Percentiles rank a stretch among this genome's conserved stretches.
phyloP scores from a whole-genome alignment of 2,113 vertebrate genomes.

The Rhinogobius similis region DNA sequence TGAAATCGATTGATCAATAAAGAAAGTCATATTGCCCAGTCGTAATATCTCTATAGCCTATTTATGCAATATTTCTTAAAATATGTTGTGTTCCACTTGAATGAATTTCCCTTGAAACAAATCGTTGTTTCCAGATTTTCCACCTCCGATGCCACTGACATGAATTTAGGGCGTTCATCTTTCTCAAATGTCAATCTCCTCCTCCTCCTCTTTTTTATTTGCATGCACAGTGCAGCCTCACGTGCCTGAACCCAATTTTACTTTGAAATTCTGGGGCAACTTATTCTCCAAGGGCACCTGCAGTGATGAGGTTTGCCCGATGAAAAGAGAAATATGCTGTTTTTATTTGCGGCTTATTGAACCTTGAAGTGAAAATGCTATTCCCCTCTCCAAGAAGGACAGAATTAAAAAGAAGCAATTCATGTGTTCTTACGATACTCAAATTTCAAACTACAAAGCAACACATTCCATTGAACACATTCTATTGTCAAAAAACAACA shows the following conservation, averaged over 20 bases:
- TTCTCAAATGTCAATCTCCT: conserved; percentile 10
- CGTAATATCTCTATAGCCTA: too few species aligned
- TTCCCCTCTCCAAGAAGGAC: conserved; percentile 6
- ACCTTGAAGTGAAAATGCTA: conserved; percentile 14
- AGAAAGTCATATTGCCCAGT: too few species aligned
- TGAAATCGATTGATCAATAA: too few species aligned
- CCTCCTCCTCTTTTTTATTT: conserved; percentile 20
- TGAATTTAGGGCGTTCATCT: neutral
- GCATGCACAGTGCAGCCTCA: conserved; percentile 8
- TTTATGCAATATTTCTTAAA: neutral
- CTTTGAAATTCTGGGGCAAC: conserved; percentile 39
- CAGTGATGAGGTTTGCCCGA: conserved; percentile 29
- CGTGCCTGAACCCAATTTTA: conserved; percentile 32
- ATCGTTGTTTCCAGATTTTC: neutral
- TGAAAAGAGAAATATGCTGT: conserved; percentile 39
- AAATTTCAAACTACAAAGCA: too few species aligned
- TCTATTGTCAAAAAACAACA: too few species aligned
- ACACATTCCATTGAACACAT: too few species aligned
- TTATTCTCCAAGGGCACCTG: conserved; percentile 56
- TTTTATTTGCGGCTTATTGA: conserved; percentile 30
- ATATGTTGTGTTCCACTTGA: neutral
- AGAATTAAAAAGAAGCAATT: conserved; percentile 22
- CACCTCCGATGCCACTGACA: neutral
- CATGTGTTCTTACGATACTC: too few species aligned
- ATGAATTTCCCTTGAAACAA: neutral